phyloP scores from a whole-genome alignment of 2,888 invertebrate genomes.

The Caenorhabditis uteleia region DNA sequence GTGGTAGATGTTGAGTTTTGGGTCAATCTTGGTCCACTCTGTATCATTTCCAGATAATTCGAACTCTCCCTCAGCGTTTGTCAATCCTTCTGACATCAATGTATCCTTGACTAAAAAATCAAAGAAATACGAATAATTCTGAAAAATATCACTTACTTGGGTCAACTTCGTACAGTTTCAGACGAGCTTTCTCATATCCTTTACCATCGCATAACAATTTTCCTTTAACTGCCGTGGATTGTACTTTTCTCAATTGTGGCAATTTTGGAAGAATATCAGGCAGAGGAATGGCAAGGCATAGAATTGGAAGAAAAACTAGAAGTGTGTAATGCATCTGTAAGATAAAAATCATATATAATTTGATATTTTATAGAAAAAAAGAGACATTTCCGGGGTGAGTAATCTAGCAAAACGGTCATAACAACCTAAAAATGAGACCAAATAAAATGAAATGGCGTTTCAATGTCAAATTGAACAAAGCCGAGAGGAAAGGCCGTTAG shows the following conservation, averaged over 20 bases:
- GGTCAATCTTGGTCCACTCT: slow-evolving; percentile 54
- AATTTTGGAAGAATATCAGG: slow-evolving; percentile 34
- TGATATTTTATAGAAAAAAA: not conserved
- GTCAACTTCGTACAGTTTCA: slow-evolving; percentile 64
- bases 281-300: slow-evolving; percentile 23
- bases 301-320: slow-evolving; percentile 11
- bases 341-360: no score
- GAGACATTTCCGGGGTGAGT: not conserved
- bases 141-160: slow-evolving; percentile 39
- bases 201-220: slow-evolving; percentile 61
- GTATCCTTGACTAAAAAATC: slow-evolving; percentile 54
- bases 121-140: not conserved
- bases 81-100: slow-evolving; percentile 57
- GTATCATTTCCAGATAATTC: slow-evolving; percentile 49
- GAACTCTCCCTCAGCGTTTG: slow-evolving; percentile 56
- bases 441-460: no score
- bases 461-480: no score
- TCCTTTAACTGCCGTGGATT: slow-evolving; percentile 61
- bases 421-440: no score
- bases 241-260: slow-evolving; percentile 41
- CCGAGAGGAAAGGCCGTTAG: no score
- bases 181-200: slow-evolving; percentile 62
- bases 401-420: not conserved
- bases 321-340: no score
- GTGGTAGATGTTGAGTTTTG: slow-evolving; percentile 62